Percentiles rank a stretch among this genome's conserved stretches.
Evolutionary conservation across 2,888 invertebrate species (phyloP).

Genomic region (Rhyacophila evoluta): DNA sequence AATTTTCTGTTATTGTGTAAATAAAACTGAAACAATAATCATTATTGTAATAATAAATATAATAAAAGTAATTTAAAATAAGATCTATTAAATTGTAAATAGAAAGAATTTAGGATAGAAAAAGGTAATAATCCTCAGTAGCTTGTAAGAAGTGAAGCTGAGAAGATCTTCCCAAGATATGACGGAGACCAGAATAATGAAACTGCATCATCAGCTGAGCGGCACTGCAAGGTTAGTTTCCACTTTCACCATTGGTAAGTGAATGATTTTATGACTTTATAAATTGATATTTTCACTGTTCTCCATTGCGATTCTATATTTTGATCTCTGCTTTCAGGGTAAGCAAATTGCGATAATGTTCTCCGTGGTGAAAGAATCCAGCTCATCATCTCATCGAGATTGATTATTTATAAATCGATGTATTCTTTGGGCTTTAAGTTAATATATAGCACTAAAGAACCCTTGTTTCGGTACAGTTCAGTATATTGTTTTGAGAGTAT

Average conservation of each 20-base stretch:
- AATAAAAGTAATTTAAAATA: too few species aligned
- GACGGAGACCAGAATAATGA: neutral
- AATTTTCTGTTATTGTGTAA: too few species aligned
- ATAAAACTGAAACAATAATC: too few species aligned
- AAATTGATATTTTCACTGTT: neutral
- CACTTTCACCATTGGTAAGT: slow-evolving; percentile 36
- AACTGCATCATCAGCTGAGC: neutral
- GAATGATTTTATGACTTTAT: slow-evolving; percentile 18
- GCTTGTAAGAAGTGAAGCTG: neutral
- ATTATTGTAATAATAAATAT: too few species aligned
- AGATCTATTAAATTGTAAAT: neutral
- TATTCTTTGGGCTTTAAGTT: neutral
- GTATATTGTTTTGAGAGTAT: too few species aligned
- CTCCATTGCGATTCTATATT: slow-evolving; percentile 27
- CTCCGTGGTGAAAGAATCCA: neutral
- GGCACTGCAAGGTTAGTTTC: slow-evolving; percentile 19
- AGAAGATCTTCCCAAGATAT: slow-evolving; percentile 3
- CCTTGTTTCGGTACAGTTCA: too few species aligned
- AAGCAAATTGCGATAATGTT: neutral
- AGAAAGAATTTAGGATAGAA: neutral
- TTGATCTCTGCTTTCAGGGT: slow-evolving; percentile 40
- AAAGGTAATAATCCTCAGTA: neutral
- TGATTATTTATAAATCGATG: neutral
- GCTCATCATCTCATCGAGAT: neutral
- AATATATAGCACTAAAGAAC: too few species aligned